These are phyloP conservation scores for Atlantisia rogersi DNA, from an alignment of 2,113 vertebrate genomes.

Conservation along the genomic window DNA sequence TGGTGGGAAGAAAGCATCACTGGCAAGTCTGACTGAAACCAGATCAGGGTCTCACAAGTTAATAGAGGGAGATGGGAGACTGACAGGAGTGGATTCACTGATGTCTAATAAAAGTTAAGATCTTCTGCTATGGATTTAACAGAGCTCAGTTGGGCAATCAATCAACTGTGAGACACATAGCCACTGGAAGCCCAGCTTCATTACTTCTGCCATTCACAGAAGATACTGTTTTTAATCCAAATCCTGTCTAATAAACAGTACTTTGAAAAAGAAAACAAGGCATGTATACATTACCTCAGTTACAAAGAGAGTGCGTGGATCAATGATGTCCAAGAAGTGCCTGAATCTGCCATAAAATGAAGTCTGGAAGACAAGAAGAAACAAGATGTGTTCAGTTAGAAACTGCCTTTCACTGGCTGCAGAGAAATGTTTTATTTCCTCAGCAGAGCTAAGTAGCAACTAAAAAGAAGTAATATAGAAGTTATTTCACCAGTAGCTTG, in stretches of 20 bases:
- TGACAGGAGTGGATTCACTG: not conserved
- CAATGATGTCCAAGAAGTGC: slow-evolving; percentile 94
- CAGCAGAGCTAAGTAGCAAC: not conserved
- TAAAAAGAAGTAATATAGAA: not conserved
- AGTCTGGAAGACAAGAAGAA: slow-evolving; percentile 67
- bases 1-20: fast-evolving
- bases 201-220: not conserved
- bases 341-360: slow-evolving; percentile 88
- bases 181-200: not conserved
- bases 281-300: slow-evolving; percentile 79
- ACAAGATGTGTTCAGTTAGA: not conserved
- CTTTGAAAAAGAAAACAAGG: not conserved
- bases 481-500: not conserved
- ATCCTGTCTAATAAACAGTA: not conserved
- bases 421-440: not conserved
- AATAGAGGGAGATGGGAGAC: not conserved
- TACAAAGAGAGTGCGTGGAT: slow-evolving; percentile 90
- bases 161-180: not conserved
- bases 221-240: not conserved
- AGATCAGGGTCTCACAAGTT: not conserved
- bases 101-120: not conserved
- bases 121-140: fast-evolving
- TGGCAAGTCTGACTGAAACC: not conserved
- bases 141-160: not conserved
- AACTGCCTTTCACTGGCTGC: not conserved